Evolutionary conservation across 2,113 vertebrate genomes (phyloP).

Genomic region (Cepphus grylle): DNA sequence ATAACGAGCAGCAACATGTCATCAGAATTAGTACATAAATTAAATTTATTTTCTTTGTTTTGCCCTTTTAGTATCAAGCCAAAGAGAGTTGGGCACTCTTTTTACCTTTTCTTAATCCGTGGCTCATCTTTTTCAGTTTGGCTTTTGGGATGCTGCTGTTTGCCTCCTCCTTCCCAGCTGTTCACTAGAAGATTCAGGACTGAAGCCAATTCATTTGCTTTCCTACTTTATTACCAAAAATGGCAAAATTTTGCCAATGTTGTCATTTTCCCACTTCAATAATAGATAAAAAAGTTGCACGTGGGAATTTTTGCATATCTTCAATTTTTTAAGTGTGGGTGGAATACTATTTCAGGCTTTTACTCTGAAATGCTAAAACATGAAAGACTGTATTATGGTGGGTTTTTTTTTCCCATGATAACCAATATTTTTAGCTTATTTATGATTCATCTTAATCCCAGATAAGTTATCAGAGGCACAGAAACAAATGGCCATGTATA

Average conservation of each 20-base stretch:
- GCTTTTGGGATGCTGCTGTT: slow-evolving; percentile 49
- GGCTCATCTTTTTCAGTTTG: not conserved
- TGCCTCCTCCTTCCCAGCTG: slow-evolving; percentile 51
- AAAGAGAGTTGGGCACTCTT: not conserved
- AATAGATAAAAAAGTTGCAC: slow-evolving; percentile 63
- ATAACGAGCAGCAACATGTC: not conserved
- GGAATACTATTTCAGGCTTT: slow-evolving; percentile 56
- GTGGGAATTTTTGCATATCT: slow-evolving; percentile 51
- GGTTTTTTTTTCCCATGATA: not conserved
- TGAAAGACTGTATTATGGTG: slow-evolving; percentile 28
- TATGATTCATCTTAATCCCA: slow-evolving; percentile 35
- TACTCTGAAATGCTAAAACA: slow-evolving; percentile 54
- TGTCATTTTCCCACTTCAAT: slow-evolving; percentile 55
- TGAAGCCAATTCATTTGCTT: slow-evolving; percentile 52
- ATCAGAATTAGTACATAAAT: not conserved
- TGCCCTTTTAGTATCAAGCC: not conserved
- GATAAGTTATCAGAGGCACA: not conserved
- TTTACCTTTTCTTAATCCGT: not conserved
- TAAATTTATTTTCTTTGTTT: not conserved
- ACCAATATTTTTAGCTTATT: slow-evolving; percentile 56
- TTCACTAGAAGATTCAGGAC: slow-evolving; percentile 15
- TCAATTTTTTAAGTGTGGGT: slow-evolving; percentile 49
- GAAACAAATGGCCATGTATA: not conserved
- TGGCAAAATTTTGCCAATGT: slow-evolving; percentile 60
- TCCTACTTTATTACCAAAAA: slow-evolving; percentile 63